A percentile compares a stretch with the other conserved stretches of the same genome.
phyloP scores from a whole-genome alignment of 2,113 vertebrate species.

The Asarcornis scutulata region DNA sequence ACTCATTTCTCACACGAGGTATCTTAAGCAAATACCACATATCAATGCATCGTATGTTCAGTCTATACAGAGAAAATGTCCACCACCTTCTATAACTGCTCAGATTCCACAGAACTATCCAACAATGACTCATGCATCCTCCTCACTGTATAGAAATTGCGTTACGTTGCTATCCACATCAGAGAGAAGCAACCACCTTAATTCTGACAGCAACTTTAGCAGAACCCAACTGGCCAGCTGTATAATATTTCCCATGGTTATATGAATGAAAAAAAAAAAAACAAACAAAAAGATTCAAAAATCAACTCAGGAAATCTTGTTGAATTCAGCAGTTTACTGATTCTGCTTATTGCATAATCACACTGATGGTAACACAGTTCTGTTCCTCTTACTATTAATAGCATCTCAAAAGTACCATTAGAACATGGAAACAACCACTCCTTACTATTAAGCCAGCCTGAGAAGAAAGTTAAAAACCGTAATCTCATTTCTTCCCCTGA shows the following conservation, averaged over 20 bases:
- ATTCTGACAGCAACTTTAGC: neutral
- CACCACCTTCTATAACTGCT: neutral
- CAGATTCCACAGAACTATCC: neutral
- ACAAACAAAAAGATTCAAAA: neutral
- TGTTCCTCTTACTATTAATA: neutral
- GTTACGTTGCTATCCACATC: accelerated
- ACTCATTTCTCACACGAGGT: neutral
- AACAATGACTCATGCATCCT: neutral
- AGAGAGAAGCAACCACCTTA: neutral
- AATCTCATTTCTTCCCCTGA: neutral
- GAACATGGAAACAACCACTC: neutral
- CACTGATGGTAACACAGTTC: neutral
- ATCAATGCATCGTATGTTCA: neutral
- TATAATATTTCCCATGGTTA: neutral
- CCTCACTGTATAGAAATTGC: accelerated
- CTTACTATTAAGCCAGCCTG: neutral
- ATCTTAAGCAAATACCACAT: neutral
- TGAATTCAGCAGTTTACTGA: neutral
- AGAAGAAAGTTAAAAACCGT: neutral
- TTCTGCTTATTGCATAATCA: neutral
- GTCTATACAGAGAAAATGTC: neutral
- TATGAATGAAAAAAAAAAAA: neutral
- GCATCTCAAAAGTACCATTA: neutral
- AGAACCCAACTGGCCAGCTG: neutral
- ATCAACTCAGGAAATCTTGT: neutral